Conservation (phyloP, 2,888 invertebrate genomes). For the Drosophila picticornis region DNA sequence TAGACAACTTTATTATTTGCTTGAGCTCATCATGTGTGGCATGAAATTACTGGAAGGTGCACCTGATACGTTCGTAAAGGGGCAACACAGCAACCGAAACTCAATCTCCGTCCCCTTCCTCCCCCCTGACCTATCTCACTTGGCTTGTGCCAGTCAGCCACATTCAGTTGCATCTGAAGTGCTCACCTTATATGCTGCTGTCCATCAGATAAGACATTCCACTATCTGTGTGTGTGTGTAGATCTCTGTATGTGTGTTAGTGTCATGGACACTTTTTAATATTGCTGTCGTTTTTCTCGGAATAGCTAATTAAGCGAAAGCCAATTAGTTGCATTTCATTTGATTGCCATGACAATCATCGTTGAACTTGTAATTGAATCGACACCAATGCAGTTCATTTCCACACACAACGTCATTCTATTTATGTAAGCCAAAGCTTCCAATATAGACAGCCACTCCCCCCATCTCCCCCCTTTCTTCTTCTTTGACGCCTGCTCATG, state of each 20-base stretch:
- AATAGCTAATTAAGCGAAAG: slow-evolving; percentile 36
- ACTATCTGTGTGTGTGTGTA: neutral
- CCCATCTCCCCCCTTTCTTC: too few species aligned
- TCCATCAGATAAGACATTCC: slow-evolving; percentile 12
- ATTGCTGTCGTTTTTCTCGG: slow-evolving; percentile 3
- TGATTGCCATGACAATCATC: slow-evolving; percentile 58
- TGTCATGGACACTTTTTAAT: slow-evolving; percentile 11
- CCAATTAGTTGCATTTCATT: slow-evolving; percentile 47
- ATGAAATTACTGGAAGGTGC: neutral
- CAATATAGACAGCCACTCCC: neutral
- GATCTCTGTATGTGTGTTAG: neutral
- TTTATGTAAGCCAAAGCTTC: slow-evolving; percentile 9
- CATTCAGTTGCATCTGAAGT: slow-evolving; percentile 10
- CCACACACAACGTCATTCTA: slow-evolving; percentile 14
- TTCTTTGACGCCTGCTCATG: neutral
- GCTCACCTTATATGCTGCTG: slow-evolving; percentile 29
- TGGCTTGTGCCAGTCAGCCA: neutral
- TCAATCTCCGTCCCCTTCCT: neutral
- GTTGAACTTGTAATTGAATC: slow-evolving; percentile 65
- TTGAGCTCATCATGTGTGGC: neutral
- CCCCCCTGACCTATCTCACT: neutral
- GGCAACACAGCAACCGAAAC: neutral
- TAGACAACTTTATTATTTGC: neutral
- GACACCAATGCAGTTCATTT: slow-evolving; percentile 52
- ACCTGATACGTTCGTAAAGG: neutral